Evolutionary conservation across 1,140 invertebrate genomes (phyloP), one percentile per base, ranked within the genome.

Genomic region (Ostrea edulis): DNA sequence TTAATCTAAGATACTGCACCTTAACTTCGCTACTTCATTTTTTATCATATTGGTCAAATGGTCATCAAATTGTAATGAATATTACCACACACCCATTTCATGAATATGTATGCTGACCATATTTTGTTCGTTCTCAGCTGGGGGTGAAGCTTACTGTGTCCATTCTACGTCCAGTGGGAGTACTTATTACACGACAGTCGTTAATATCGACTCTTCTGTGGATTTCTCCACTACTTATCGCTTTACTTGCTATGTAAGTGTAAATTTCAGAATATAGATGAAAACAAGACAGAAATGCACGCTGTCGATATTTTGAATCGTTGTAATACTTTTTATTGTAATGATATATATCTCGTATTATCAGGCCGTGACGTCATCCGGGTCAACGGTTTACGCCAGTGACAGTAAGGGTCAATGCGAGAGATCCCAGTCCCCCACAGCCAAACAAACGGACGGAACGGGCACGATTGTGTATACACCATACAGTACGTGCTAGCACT

Each of bases 221-320:
- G 86, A 87, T 51, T 44, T 82, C 22, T 82, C 86, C 22, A 62
- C 77, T n/a, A 87, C 86, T 9, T 87, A 65, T 55, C 29, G 86
- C n/a, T 83, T 87, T 22, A 87, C 86, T 17, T 87, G 86, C 20
- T 44, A 62, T 29, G 86, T 87, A 87, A 51, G 86, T 55, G 17
- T 25, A 54, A 11, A 53, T 54, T 53, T 54, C 51, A 55, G 14
- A 35, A 35, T 29, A 82, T n/a, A n/a, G n/a, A n/a, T 82, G n/a
- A 14, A 81, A 35, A 8, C 14, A 1, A 81, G 25, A 44, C 14
- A 81, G 25, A 14, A n/a, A 81, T 44, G 35, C 35, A 5, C 35
- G 5, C 5, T 44, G 35, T 44, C 1, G 5, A 44, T 44, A 44
- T 5, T 44, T 44, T 44, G 35, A 44, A 44, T 2, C 35, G 35